Evolutionary conservation across 2,797 vertebrate species (phyloP), one percentile per base, ranked within the genome.

Genomic region (Oryzias dopingdopingensis): DNA sequence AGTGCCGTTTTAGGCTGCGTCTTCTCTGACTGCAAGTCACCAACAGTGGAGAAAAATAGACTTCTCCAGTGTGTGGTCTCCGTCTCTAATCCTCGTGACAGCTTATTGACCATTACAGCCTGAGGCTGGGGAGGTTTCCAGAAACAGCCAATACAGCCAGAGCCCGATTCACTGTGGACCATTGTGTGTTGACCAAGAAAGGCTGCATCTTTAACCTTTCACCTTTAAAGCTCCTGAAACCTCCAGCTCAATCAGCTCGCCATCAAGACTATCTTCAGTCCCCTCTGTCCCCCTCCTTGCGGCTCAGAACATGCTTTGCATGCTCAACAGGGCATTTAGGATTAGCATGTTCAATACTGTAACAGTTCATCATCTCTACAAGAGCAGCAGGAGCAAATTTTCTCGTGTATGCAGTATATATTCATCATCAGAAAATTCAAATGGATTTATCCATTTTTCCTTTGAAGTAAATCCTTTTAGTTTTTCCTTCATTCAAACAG

Each of bases 201-300:
- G 75, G 76, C 70, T 56, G 70, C 79, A 88, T 88, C 84, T 90
- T 90, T 88, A 87, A 92, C 81, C 82, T 89, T 88, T 86, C 68
- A 86, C 77, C 82, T 70, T 61, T 62, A 76, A 74, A 85, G 85
- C 81, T 85, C 76, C 74, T 18, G 58, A 70, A 84, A 87, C 77
- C 81, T 87, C 64, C 43, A 55, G 60, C 54, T 48, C 76, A 85
- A 82, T 85, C 84, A 61, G 79, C 80, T 82, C 57, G 18, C 52
- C 76, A 82, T 86, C 82, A 77, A 80, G 82, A 65, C 67, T 16
- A 7, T 57, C 58, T 70, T 62, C 62, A 67, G 67, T 71, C 53
- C 62, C 57, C 20, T 40, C 46, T 5, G 24, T 59, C 44, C 67
- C 29, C 23, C 57, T 59, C 24, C 49, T 55, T 50, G 61, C 55